Evolutionary conservation across 2,113 vertebrate species (phyloP).

Genomic region (Cryptomyrus ogoouensis): DNA sequence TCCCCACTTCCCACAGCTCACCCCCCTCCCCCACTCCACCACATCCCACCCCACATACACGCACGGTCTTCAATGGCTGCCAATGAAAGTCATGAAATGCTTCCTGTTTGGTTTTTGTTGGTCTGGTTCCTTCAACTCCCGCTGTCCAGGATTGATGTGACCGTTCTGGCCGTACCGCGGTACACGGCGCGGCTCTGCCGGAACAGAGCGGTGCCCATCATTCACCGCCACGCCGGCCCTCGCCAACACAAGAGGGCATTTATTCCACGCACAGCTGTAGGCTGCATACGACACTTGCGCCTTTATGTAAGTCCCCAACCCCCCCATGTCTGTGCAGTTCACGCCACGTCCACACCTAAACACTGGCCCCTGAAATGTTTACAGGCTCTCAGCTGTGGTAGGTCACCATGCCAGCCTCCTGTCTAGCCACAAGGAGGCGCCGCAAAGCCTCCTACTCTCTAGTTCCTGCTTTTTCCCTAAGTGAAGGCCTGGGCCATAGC

Average conservation of each 20-base stretch:
- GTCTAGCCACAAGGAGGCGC: slow-evolving; percentile 8
- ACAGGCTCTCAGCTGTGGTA: slow-evolving; percentile 23
- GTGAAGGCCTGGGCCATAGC: slow-evolving; percentile 16
- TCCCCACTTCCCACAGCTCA: not conserved
- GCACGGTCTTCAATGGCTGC: not conserved
- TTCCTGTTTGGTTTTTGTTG: not conserved
- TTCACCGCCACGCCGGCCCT: not conserved
- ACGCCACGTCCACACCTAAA: slow-evolving; percentile 22
- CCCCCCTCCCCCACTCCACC: not conserved
- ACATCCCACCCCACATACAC: not conserved
- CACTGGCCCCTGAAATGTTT: slow-evolving; percentile 26
- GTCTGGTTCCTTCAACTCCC: not conserved
- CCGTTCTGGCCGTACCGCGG: not conserved
- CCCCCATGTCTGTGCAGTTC: not conserved
- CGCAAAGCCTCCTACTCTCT: slow-evolving; percentile 26
- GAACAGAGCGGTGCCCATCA: not conserved
- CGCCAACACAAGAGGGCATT: not conserved
- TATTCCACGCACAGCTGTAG: not conserved
- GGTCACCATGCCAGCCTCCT: not conserved
- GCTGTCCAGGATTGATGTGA: not conserved
- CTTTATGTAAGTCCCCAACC: not conserved
- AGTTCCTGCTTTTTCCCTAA: slow-evolving; percentile 26
- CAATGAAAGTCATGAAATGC: not conserved
- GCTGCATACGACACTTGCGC: not conserved
- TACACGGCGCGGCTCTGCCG: not conserved